A percentile compares a stretch with the other conserved stretches of the same genome.
Evolutionary conservation across 1,140 invertebrate species (phyloP).

Genomic region (Drosophila subpulchrella): DNA sequence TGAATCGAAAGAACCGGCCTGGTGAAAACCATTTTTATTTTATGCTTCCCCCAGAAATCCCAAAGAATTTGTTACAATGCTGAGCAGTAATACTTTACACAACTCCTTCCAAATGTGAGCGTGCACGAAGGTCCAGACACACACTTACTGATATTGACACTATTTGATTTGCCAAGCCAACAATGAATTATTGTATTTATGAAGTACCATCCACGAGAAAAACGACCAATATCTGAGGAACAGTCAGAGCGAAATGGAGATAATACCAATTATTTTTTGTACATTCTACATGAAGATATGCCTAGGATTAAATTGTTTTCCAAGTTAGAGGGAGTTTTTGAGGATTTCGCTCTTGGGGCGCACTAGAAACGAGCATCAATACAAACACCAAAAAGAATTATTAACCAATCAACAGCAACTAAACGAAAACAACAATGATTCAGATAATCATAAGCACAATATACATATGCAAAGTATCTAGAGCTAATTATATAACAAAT

Average conservation of each 20-base stretch:
- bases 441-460: conserved; percentile 80
- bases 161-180: conserved; percentile 62
- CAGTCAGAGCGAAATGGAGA: conserved; percentile 17
- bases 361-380: conserved; percentile 19
- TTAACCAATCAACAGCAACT: conserved; percentile 15
- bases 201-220: conserved; percentile 67
- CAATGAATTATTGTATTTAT: conserved; percentile 56
- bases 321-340: background rate
- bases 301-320: conserved; percentile 20
- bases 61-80: conserved; percentile 3
- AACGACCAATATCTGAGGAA: conserved; percentile 64
- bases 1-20: conserved; percentile 42
- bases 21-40: conserved; percentile 24
- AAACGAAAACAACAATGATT: conserved; percentile 54
- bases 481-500: conserved; percentile 47
- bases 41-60: conserved; percentile 3
- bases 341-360: conserved; percentile 1
- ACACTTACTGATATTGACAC: conserved; percentile 45
- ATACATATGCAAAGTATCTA: conserved; percentile 46
- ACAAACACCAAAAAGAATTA: conserved; percentile 32
- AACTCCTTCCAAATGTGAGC: conserved; percentile 66
- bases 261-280: conserved; percentile 70
- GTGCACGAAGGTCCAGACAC: conserved; percentile 56
- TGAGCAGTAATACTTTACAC: conserved; percentile 13
- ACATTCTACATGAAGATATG: conserved; percentile 32